phyloP scores from a whole-genome alignment of 1,140 invertebrate genomes.

The Drosophila micromelanica region DNA sequence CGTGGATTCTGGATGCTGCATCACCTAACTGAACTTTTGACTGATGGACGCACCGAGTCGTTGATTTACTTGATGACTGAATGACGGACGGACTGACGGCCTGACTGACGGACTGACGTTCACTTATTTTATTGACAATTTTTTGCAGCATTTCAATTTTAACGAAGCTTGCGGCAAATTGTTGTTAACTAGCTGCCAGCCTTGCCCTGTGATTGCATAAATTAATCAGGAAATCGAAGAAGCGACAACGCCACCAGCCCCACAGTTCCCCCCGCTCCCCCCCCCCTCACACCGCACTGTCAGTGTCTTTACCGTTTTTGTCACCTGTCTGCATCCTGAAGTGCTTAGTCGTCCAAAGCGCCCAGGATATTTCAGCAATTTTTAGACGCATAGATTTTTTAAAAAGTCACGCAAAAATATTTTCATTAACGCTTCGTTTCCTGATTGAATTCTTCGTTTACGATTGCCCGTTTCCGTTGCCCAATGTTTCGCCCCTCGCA shows the following conservation, averaged over 20 bases:
- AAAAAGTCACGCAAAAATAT: slow-evolving; percentile 66
- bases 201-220: slow-evolving; percentile 49
- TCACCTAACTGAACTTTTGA: slow-evolving; percentile 38
- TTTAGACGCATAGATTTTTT: slow-evolving; percentile 54
- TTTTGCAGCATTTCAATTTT: slow-evolving; percentile 73
- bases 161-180: slow-evolving; percentile 76
- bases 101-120: slow-evolving; percentile 16
- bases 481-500: not conserved
- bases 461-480: slow-evolving; percentile 39
- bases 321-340: slow-evolving; percentile 56
- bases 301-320: slow-evolving; percentile 19
- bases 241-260: slow-evolving; percentile 23
- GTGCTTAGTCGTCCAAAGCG: slow-evolving; percentile 14
- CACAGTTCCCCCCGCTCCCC: not conserved
- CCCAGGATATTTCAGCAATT: slow-evolving; percentile 59
- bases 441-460: slow-evolving; percentile 62
- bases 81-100: slow-evolving; percentile 10
- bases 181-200: slow-evolving; percentile 70
- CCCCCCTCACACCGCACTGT: not conserved
- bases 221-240: slow-evolving; percentile 80
- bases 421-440: slow-evolving; percentile 76
- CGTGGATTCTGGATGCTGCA: not conserved
- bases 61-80: slow-evolving; percentile 7
- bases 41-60: slow-evolving; percentile 29
- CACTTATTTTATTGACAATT: slow-evolving; percentile 81